A percentile compares a stretch with the other conserved stretches of the same genome.
phyloP scores from a whole-genome alignment of 2,113 vertebrate genomes.

The Neogale vison region DNA sequence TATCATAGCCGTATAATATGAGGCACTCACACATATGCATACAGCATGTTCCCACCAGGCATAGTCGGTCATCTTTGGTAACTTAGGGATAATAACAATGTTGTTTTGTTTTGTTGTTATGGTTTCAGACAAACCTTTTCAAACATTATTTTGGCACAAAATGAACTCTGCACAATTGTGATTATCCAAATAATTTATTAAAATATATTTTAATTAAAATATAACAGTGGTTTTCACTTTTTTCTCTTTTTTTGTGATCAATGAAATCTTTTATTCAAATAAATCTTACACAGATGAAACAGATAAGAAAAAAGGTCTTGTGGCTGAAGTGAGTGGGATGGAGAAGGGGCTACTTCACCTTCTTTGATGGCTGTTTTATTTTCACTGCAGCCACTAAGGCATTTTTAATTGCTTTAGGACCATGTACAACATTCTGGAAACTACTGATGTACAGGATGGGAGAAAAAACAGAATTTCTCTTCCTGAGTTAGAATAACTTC shows the following conservation, averaged over 20 bases:
- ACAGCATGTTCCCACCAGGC: slow-evolving; percentile 32
- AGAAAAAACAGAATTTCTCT: neutral
- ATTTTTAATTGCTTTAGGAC: neutral
- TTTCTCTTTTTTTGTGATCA: neutral
- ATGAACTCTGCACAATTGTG: neutral
- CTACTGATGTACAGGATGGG: neutral
- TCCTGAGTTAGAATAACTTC: neutral
- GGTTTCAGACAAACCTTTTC: slow-evolving; percentile 35
- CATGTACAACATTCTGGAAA: neutral
- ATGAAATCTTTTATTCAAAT: neutral
- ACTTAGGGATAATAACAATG: neutral
- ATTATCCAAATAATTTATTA: slow-evolving; percentile 29
- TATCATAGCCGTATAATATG: neutral
- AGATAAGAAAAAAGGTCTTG: neutral
- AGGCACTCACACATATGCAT: neutral
- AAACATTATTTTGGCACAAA: slow-evolving; percentile 26
- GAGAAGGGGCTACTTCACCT: neutral
- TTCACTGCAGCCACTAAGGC: neutral
- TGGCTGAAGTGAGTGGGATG: neutral
- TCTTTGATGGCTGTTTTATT: neutral
- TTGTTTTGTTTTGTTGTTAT: slow-evolving; percentile 63
- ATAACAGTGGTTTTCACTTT: neutral
- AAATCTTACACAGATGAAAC: neutral
- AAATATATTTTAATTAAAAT: neutral
- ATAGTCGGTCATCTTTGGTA: neutral